Evolutionary conservation across 2,797 vertebrate genomes (phyloP), one percentile per base, ranked within the genome.

Genomic region (Tangara arthus): DNA sequence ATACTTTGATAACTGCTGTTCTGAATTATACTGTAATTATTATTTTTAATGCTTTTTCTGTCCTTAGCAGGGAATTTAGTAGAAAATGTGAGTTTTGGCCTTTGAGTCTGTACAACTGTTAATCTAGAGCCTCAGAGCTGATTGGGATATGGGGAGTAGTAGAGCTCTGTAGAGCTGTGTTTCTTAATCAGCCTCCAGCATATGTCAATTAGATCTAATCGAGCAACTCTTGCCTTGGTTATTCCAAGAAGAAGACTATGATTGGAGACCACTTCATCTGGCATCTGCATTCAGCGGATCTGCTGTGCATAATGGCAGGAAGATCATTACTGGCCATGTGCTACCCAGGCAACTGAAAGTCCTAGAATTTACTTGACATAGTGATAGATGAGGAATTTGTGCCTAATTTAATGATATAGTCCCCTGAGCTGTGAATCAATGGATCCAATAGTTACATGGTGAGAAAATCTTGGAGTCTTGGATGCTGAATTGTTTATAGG

Each of bases 31-130:
- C 21, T 27, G 44, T 59, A 70, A 69, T 76, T 84, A 39, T 81
- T 72, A 60, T 59, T 79, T 88, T 41, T 65, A 84, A 23, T 72
- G 15, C 7, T 82, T 92, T 72, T 18, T 12, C 19, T 42, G 39
- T 69, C 23, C 27, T 63, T 82, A 82, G 23, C 21, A 56, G 52
- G 37, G 55, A 84, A 73, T 84, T 66, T 19, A 80, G 21, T 70
- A 41, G 66, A 82, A 87, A 94, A 82, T 42, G 12, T 82, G 27
- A 34, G 60, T 76, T 93, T 92, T 81, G 3, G n/a, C 65, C 30
- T 78, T 65, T 28, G 39, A 44, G 18, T 66, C 52, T 39, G 12
- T 44, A 30, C 32, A 59, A 69, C 66, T 82, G 35, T 76, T 84
- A 84, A 72, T 76, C 69, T 13, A 34, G n/a, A 82, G 66, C 34